These are phyloP conservation scores for Autographa pulchrina DNA, from an alignment of 2,888 invertebrate species.

Conservation along the genomic window DNA sequence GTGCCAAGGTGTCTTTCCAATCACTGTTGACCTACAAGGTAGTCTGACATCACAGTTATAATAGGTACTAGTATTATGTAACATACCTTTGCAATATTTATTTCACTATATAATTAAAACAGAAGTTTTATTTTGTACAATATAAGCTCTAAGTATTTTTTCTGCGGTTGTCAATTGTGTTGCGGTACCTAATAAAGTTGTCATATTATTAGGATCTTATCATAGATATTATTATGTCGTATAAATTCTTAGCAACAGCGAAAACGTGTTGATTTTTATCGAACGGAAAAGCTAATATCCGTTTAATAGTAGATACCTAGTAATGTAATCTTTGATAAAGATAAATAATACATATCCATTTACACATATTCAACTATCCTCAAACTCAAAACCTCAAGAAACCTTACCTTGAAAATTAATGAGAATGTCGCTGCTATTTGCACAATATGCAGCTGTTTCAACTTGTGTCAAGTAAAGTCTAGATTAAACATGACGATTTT, in stretches of 20 bases:
- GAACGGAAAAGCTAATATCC: not conserved
- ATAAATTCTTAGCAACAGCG: not conserved
- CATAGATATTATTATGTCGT: too few relatives aligned
- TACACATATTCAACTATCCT: not conserved
- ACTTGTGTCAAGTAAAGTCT: not conserved
- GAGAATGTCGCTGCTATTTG: slow-evolving; percentile 4
- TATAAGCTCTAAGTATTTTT: too few relatives aligned
- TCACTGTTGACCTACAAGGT: slow-evolving; percentile 48
- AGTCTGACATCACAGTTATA: slow-evolving; percentile 31
- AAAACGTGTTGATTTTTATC: not conserved
- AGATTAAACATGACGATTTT: not conserved
- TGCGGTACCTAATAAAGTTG: too few relatives aligned
- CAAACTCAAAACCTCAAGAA: not conserved
- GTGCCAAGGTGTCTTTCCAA: slow-evolving; percentile 44
- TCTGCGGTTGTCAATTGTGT: too few relatives aligned
- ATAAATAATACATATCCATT: not conserved
- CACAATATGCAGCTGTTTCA: slow-evolving; percentile 4
- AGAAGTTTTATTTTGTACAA: too few relatives aligned
- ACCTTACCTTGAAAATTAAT: slow-evolving; percentile 1
- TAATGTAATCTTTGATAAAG: slow-evolving; percentile 5
- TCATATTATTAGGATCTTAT: too few relatives aligned
- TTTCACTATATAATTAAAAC: not conserved
- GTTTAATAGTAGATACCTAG: not conserved
- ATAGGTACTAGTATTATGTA: slow-evolving; percentile 32
- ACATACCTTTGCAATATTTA: slow-evolving; percentile 1